A percentile compares a stretch with the other conserved stretches of the same genome.
These are phyloP conservation scores for Mycogona germanica DNA, from an alignment of 2,888 invertebrate genomes.

Conservation along the genomic window DNA sequence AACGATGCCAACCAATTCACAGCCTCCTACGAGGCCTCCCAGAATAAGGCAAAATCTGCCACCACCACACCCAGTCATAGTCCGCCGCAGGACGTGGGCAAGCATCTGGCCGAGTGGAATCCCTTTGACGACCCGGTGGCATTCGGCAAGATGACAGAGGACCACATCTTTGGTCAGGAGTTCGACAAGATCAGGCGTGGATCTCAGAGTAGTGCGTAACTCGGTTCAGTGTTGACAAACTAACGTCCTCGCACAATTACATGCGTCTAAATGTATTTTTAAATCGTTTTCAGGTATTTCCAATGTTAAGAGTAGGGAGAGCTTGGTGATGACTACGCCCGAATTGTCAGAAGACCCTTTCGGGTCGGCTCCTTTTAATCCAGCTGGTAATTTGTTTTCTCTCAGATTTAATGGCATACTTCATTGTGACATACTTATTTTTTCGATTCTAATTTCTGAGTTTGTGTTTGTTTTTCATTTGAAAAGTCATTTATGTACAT, in stretches of 20 bases:
- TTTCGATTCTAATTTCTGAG: not conserved
- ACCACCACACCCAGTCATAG: conserved; percentile 30
- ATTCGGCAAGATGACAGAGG: conserved; percentile 61
- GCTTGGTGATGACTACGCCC: conserved; percentile 49
- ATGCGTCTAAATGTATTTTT: no score
- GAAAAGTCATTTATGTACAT: not conserved
- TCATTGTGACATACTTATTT: not conserved
- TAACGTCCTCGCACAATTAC: not conserved
- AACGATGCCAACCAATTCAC: conserved; percentile 60
- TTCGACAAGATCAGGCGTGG: conserved; percentile 67
- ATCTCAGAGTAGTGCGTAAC: conserved; percentile 57
- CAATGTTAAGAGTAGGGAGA: conserved; percentile 55
- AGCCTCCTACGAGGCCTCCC: conserved; percentile 57
- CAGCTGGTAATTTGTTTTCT: conserved; percentile 13
- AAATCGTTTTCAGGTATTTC: conserved; percentile 47
- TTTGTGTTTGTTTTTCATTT: not conserved
- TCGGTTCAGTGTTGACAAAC: not conserved
- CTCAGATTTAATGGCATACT: not conserved
- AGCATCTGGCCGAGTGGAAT: conserved; percentile 55
- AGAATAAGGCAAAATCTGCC: conserved; percentile 32
- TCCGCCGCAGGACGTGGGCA: conserved; percentile 26
- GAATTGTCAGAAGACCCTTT: conserved; percentile 58
- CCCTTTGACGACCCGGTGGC: conserved; percentile 62
- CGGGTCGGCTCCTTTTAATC: conserved; percentile 37
- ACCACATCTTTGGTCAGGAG: conserved; percentile 68